Conservation (phyloP, 2,888 invertebrate genomes). For the Brachyopa scutellaris region DNA sequence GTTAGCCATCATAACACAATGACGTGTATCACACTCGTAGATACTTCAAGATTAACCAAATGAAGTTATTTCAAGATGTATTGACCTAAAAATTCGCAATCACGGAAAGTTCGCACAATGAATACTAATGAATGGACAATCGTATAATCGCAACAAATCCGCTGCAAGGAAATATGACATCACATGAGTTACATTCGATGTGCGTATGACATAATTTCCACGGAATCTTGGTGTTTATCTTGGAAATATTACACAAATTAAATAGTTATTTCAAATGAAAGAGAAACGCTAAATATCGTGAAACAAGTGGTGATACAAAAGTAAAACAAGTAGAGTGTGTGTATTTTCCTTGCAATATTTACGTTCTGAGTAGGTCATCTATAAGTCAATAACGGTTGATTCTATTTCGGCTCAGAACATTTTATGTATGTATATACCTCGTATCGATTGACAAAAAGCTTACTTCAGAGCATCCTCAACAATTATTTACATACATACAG, state of each 20-base stretch:
- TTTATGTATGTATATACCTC: no score
- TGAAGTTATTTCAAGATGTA: slow-evolving; percentile 33
- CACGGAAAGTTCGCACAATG: slow-evolving; percentile 30
- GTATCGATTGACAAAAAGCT: no score
- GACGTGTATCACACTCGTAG: no score
- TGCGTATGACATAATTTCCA: slow-evolving; percentile 48
- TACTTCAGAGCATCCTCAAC: no score
- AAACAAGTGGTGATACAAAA: no score
- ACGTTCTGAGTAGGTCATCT: no score
- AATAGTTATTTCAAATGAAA: neutral
- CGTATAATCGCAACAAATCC: slow-evolving; percentile 20
- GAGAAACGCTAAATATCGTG: no score
- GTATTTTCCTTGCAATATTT: no score
- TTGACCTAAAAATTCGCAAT: slow-evolving; percentile 41
- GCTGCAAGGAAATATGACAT: slow-evolving; percentile 31
- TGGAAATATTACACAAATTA: neutral
- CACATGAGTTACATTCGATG: slow-evolving; percentile 19
- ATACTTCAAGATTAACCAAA: slow-evolving; percentile 21
- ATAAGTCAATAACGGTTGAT: no score
- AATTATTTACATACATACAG: no score
- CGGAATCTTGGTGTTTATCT: slow-evolving; percentile 34
- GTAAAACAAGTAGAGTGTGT: no score
- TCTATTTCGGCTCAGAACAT: no score
- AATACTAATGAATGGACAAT: slow-evolving; percentile 44
- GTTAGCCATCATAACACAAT: slow-evolving; percentile 1